Evolutionary conservation across 2,888 invertebrate species (phyloP).

Genomic region (Thysanoteuthis rhombus): DNA sequence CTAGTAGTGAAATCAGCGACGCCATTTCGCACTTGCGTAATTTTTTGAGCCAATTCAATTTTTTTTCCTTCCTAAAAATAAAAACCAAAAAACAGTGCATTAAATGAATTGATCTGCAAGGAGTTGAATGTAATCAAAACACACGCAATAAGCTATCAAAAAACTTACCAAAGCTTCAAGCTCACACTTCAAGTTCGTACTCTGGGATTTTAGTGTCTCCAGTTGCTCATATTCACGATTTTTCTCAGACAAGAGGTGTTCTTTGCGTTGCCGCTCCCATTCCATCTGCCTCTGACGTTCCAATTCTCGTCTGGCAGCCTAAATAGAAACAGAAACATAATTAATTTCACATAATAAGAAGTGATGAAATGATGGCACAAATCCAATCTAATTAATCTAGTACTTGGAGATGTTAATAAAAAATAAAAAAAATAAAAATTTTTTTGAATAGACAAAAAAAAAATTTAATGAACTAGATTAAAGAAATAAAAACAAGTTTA

Average conservation of each 20-base stretch:
- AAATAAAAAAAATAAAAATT: no score
- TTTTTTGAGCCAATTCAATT: slow-evolving; percentile 82
- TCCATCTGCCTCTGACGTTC: slow-evolving; percentile 93
- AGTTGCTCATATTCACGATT: slow-evolving; percentile 62
- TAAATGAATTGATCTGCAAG: background rate
- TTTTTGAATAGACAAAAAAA: no score
- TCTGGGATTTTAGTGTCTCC: slow-evolving; percentile 57
- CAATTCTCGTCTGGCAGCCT: slow-evolving; percentile 78
- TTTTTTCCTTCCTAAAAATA: slow-evolving; percentile 75
- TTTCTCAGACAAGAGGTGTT: slow-evolving; percentile 81
- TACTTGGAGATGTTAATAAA: no score
- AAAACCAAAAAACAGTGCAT: background rate
- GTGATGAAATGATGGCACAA: background rate
- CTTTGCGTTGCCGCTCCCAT: slow-evolving; percentile 91
- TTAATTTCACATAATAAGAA: background rate
- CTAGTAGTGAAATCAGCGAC: slow-evolving; percentile 89
- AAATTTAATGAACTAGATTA: no score
- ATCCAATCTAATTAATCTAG: no score
- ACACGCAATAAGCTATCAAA: background rate
- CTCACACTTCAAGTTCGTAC: slow-evolving; percentile 61
- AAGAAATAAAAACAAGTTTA: no score
- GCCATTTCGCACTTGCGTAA: slow-evolving; percentile 82
- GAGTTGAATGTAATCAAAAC: background rate
- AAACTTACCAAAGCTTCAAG: slow-evolving; percentile 68
- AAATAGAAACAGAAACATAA: background rate